Evolutionary conservation across 2,797 vertebrate species (phyloP), one percentile per base, ranked within the genome.

Genomic region (Halcyon chelicuti): DNA sequence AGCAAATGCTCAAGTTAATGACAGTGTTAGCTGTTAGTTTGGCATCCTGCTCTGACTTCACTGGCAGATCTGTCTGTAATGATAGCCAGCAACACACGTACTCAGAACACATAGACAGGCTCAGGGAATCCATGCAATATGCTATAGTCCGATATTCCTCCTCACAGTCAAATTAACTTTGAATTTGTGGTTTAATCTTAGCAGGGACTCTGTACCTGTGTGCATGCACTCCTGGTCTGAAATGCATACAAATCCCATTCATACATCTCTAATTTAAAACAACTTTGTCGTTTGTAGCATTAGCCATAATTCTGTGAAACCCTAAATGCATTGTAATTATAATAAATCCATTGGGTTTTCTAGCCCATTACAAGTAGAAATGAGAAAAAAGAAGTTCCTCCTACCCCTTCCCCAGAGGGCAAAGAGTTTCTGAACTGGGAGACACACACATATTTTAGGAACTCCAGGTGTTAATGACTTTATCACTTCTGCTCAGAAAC

Each of bases 281-380:
- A 94, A 6, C 55, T 86, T 91, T 76, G 40, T 71, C 67, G n/a
- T 92, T 87, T 70, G 28, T 61, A 88, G 35, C 42, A 76, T 95
- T 86, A 94, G 22, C 35, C 67, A 70, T 75, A 81, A 73, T 79
- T 86, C 52, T 61, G 51, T 81, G 88, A 88, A 94, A 84, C 12
- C 14, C 35, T 73, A 90, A 93, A 88, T 93, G 76, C 33, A 63
- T 23, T 62, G 58, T 74, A 74, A 80, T 85, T 93, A 68, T 74
- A 84, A 91, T n/a, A 76, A 93, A 86, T 51, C 90, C 72, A 5
- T 33, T 91, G 57, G 65, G 58, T 73, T 95, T 94, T 96, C 94
- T 80, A 88, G 73, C 66, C 70, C 82, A 93, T 93, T 93, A 91
- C 94, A 91, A 97, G 91, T 80, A 67, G 22, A 77, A 92, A 85